phyloP scores from a whole-genome alignment of 2,888 invertebrate genomes.

The Tetragnatha montana region DNA sequence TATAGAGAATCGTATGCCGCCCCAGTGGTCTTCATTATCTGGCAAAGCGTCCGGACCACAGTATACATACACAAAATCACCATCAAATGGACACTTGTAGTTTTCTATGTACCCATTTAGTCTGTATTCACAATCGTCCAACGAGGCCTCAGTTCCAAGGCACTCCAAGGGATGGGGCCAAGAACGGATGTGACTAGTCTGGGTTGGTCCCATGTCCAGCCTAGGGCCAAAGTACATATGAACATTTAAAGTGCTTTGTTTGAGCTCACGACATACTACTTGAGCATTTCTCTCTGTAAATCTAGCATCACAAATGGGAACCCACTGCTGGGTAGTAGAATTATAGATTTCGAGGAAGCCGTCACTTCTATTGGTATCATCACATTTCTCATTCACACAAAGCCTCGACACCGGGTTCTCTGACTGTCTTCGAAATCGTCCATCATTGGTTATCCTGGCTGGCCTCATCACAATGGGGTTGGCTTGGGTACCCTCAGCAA shows the following conservation, averaged over 20 bases:
- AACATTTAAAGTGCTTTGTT: constrained; percentile 89
- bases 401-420: constrained; percentile 66
- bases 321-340: constrained; percentile 95
- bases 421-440: constrained; percentile 50
- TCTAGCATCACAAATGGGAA: constrained; percentile 94
- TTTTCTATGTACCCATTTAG: constrained; percentile 90
- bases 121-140: constrained; percentile 80
- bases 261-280: constrained; percentile 95
- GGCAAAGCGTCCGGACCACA: constrained; percentile 82
- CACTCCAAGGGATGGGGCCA: constrained; percentile 94
- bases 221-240: constrained; percentile 90
- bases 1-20: constrained; percentile 93
- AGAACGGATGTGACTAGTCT: constrained; percentile 90
- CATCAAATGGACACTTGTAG: constrained; percentile 92
- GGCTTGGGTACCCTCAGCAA: constrained; percentile 84
- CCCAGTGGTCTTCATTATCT: constrained; percentile 89
- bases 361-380: constrained; percentile 78
- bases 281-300: constrained; percentile 98
- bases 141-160: constrained; percentile 77
- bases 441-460: constrained; percentile 50
- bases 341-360: constrained; percentile 98
- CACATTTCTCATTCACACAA: constrained; percentile 72
- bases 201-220: constrained; percentile 92
- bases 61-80: constrained; percentile 92
- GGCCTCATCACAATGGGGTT: constrained; percentile 74